Base-by-base conservation (phyloP, 2,888 invertebrate species). In the Hofmannophila pseudospretella region DNA sequence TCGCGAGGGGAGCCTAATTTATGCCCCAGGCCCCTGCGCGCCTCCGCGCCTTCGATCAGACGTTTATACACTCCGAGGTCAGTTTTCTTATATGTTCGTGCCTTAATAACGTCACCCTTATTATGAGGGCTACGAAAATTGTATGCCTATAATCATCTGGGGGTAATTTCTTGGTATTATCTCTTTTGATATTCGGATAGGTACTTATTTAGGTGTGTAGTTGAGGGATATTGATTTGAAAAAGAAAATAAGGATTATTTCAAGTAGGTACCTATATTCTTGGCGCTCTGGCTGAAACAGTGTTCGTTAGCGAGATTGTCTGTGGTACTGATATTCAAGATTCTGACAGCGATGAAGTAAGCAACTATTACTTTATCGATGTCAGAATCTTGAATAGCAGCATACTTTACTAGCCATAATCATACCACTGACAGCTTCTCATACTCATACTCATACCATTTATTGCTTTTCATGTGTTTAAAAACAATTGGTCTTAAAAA, bases 61-160 rank as follows among this genome's bases (percentile, higher is more conserved):
- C 72, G 69, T 82, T 79, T 81, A 80, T 81, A 75, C 81, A 80
- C 68, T 79, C 77, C 70, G 81, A 82, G 82, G 82, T 84, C 81
- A 82, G 78, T 84, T 80, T 82, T 79, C 74, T 73, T 71, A 70
- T 42, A 36, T 37, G 26, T 69, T 65, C 56, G 55, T 58, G 59
- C 58, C 51, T 58, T 69, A 73, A 67, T 71, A 68, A 60, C 57
- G 57, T 55, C 57, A 45, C 51, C 49, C 56, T 68, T 68, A 68
- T 72, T 67, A 69, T 54, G 48, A 55, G 62, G 51, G 59, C 48
- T 58, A 49, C 56, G 51, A 58, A 60, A 66, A 62, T 65, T 58
- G 41, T 44, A 45, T 13, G 20, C 11, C 41, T 49, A 48, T 58
- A 53, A 58, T 57, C 58, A 41, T 16, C 3, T 39, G 47, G n/a